A percentile compares a stretch with the other conserved stretches of the same genome.
These are phyloP conservation scores for Miltochrista miniata DNA, from an alignment of 2,888 invertebrate species.

Conservation along the genomic window DNA sequence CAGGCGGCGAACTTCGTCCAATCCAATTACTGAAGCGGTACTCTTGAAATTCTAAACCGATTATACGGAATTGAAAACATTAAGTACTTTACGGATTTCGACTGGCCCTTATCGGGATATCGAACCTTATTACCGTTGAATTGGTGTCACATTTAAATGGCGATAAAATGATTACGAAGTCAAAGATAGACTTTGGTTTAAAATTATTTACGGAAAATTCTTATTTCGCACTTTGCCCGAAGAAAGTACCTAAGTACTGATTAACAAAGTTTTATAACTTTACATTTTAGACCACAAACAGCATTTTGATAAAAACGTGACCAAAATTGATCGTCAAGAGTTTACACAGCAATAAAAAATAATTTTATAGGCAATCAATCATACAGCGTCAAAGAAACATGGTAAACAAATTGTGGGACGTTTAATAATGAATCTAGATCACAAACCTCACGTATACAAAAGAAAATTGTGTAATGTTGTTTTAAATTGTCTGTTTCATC, in stretches of 20 bases:
- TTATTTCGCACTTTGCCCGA: conserved; percentile 67
- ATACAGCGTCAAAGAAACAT: conserved; percentile 13
- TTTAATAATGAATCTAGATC: neutral
- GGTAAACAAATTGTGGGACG: neutral
- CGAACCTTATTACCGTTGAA: conserved; percentile 54
- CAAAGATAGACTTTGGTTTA: conserved; percentile 76
- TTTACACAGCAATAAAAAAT: conserved; percentile 38
- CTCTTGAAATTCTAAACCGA: conserved; percentile 83
- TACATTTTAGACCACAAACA: conserved; percentile 63
- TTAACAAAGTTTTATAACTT: conserved; percentile 79
- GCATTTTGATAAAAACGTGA: conserved; percentile 55
- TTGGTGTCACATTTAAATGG: conserved; percentile 52
- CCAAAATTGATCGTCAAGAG: conserved; percentile 56
- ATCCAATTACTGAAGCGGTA: conserved; percentile 80
- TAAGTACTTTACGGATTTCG: conserved; percentile 78
- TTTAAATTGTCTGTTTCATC: too few species aligned
- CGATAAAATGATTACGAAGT: conserved; percentile 61
- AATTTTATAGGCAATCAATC: conserved; percentile 24
- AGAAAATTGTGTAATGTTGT: neutral
- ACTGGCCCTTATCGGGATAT: conserved; percentile 47
- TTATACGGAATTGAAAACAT: conserved; percentile 83
- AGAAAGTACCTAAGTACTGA: conserved; percentile 68
- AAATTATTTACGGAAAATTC: conserved; percentile 75
- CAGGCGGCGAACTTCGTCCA: conserved; percentile 65
- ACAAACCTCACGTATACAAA: conserved; percentile 1